Base-by-base conservation (phyloP, 1,140 invertebrate species). In the Caerostris darwini region DNA sequence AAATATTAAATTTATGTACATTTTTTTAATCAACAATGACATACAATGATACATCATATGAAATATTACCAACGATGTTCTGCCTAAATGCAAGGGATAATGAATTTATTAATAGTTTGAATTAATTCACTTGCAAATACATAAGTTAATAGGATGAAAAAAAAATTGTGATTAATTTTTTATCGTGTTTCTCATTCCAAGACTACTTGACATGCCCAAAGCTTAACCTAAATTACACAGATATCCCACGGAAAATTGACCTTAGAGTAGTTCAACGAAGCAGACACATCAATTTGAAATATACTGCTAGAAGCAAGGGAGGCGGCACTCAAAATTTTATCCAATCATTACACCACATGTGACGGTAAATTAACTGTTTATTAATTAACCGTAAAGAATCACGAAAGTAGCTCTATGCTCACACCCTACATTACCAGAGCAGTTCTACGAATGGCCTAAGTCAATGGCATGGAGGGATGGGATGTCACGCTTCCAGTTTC, bases 281-380 rank as follows among this genome's bases (percentile, higher is more conserved):
- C 10, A 50, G 53, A 77, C 34, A 50, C 8, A 77, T 12, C 8
- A 50, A 8, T 50, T 17, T 53, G 71, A 53, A 12, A 53, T 14
- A 77, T 50, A 77, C 3, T 5, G 19, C 50, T 53, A 50, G 14
- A 3, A 77, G 34, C 8, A 12, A 14, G 17, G 50, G 71, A 77
- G 34, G 71, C 53, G 10, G 71, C 53, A 77, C 19, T 14, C 19
- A 53, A 77, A 77, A 77, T 77, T 77, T 77, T 50, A 53, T 77
- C 71, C 34, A 14, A 77, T 77, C 71, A 53, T 77, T 77, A 77
- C 71, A 14, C 50, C 71, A 77, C 34, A 53, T 77, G 50, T 77
- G 71, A 34, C 34, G 34, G 71, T 53, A 77, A 77, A 77, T 77
- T 77, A 77, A 77, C 71, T 77, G 71, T 50, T 77, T 77, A 77